These are phyloP conservation scores for Caenorhabditis panamensis DNA, from an alignment of 2,888 invertebrate species.

Conservation along the genomic window DNA sequence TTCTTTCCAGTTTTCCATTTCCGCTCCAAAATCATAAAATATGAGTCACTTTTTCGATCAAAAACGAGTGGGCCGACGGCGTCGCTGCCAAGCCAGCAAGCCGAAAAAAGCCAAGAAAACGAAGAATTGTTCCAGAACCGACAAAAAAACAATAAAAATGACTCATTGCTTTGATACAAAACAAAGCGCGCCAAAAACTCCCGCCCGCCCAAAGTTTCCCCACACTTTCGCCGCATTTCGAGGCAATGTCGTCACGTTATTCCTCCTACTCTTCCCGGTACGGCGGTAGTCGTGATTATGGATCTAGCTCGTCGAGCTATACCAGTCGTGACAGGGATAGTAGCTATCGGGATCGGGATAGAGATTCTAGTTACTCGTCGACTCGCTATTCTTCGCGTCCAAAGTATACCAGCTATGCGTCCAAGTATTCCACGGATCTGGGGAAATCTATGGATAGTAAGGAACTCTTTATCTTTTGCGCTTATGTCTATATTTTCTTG, in stretches of 20 bases:
- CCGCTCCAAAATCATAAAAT: background rate
- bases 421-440: constrained; percentile 48
- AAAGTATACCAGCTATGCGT: constrained; percentile 53
- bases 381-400: constrained; percentile 40
- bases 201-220: constrained; percentile 38
- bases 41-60: constrained; percentile 31
- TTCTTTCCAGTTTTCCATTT: too few relatives aligned
- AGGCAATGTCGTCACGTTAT: constrained; percentile 43
- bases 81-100: background rate
- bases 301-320: constrained; percentile 40
- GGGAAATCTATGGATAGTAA: constrained; percentile 49
- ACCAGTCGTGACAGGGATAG: constrained; percentile 36
- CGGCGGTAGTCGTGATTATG: constrained; percentile 39
- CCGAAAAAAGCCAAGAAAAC: background rate
- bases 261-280: constrained; percentile 53
- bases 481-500: background rate
- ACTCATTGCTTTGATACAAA: constrained; percentile 25
- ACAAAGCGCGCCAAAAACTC: too few relatives aligned
- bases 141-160: constrained; percentile 48
- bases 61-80: constrained; percentile 23
- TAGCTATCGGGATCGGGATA: constrained; percentile 32
- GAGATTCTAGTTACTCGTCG: constrained; percentile 16
- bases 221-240: constrained; percentile 12
- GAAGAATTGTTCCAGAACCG: constrained; percentile 26
- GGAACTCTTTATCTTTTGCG: background rate